These are phyloP conservation scores for Atta texana DNA, from an alignment of 1,140 invertebrate species.

Conservation along the genomic window DNA sequence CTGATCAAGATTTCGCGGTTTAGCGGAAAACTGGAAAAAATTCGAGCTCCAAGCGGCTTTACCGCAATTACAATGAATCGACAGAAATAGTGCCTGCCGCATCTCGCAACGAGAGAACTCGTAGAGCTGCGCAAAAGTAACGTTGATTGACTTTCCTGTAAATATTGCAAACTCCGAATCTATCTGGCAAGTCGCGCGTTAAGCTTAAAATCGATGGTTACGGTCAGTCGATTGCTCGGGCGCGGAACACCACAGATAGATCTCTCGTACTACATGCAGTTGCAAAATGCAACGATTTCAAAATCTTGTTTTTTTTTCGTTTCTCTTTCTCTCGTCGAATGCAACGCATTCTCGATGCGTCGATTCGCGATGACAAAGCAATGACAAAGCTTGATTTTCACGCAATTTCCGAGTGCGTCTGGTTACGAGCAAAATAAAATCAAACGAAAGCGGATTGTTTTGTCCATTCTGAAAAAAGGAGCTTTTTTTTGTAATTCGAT, in stretches of 20 bases:
- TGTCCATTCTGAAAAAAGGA: neutral
- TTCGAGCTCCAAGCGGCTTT: constrained; percentile 31
- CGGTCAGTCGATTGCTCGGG: constrained; percentile 11
- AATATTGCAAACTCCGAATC: constrained; percentile 39
- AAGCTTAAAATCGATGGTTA: constrained; percentile 45
- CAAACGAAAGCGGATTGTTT: constrained; percentile 52
- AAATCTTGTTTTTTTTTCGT: constrained; percentile 26
- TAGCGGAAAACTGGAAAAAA: constrained; percentile 48
- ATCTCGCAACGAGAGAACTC: neutral
- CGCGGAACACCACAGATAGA: constrained; percentile 25
- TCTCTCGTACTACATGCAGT: neutral
- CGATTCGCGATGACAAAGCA: constrained; percentile 43
- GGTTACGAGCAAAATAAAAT: constrained; percentile 44
- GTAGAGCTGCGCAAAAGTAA: constrained; percentile 23
- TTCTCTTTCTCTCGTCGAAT: neutral
- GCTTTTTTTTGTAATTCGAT: constrained; percentile 44
- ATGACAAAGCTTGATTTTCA: constrained; percentile 47
- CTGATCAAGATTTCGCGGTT: constrained; percentile 27
- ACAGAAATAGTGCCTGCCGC: neutral
- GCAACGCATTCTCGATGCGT: constrained; percentile 1
- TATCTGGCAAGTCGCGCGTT: constrained; percentile 12
- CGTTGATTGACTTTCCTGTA: constrained; percentile 53
- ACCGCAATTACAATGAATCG: constrained; percentile 39
- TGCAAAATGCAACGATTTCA: constrained; percentile 36
- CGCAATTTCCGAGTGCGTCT: constrained; percentile 51